Evolutionary conservation across 2,797 vertebrate species (phyloP), one percentile per base, ranked within the genome.

Genomic region (Neoniphon sammara): DNA sequence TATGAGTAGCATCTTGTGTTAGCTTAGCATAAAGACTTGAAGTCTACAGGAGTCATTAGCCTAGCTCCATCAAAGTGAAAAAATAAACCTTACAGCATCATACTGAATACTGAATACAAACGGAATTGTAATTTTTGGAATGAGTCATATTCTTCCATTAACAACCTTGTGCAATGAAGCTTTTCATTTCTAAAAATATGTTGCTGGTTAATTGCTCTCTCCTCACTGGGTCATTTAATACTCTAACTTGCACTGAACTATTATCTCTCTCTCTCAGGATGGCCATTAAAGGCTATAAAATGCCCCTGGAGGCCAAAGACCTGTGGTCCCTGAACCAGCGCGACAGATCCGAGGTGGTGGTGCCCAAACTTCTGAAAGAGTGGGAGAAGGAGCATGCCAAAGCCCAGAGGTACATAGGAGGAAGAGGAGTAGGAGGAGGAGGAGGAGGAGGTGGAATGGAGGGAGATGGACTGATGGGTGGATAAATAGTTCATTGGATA

Each of bases 261-360:
- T 34, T 59, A 9, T 73, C 58, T 83, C 18, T 77, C 18, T 86
- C 82, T 81, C 73, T 44, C 86, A 99, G 98, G 2, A 81, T 97
- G 96, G 96, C 93, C 75, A 93, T 98, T 68, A 95, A 94, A 9
- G 97, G 98, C 57, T 98, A 97, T 89, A 96, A 92, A 88, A 94
- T 84, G n/a, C 97, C 97, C 2, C 93, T 99, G 4, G 92, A 97
- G 88, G 92, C 92, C 44, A 94, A 95, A 86, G 97, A 99, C 87
- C 93, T 99, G 58, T 99, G 98, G 98, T 94, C 96, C 0, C 85
- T 98, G 81, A 96, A 96, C 18, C 58, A 94, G 67, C 93, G 94
- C 0, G 95, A 99, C 87, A 86, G 88, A 70, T 97, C 97, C 0
- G 92, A 92, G 66, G 7, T 66, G 30, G 87, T 95, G 49, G 96